Percentiles rank a stretch among this genome's conserved stretches.
Conservation (phyloP, 1,140 invertebrate species). For the Prorops nasuta region DNA sequence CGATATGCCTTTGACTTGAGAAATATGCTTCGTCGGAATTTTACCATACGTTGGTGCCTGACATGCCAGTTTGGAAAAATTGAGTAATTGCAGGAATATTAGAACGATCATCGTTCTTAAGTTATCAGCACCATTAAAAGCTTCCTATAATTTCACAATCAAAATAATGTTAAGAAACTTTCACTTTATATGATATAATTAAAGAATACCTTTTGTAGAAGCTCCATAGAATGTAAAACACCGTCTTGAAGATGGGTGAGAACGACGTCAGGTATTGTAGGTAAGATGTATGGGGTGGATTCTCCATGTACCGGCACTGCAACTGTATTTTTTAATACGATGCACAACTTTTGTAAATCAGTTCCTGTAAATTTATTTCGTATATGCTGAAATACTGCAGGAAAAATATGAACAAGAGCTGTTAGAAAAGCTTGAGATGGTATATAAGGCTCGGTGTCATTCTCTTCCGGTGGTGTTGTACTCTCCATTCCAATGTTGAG, state of each 20-base stretch:
- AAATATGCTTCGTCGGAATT: conserved; percentile 57
- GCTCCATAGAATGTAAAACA: conserved; percentile 76
- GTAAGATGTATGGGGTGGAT: conserved; percentile 76
- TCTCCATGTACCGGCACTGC: conserved; percentile 81
- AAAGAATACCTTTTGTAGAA: conserved; percentile 66
- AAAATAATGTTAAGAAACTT: neutral
- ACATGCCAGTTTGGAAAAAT: conserved; percentile 73
- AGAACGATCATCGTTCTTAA: conserved; percentile 72
- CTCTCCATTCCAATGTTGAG: conserved; percentile 79
- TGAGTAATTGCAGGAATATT: conserved; percentile 77
- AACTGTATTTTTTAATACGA: conserved; percentile 74
- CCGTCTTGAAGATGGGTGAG: conserved; percentile 83
- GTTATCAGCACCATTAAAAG: conserved; percentile 64
- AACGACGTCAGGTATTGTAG: conserved; percentile 70
- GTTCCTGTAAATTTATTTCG: conserved; percentile 72
- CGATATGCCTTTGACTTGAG: conserved; percentile 51
- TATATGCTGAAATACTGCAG: conserved; percentile 88
- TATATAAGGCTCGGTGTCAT: conserved; percentile 69
- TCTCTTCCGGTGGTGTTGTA: conserved; percentile 65
- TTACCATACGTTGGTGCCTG: conserved; percentile 67
- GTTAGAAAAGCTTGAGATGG: conserved; percentile 91
- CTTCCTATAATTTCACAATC: conserved; percentile 60
- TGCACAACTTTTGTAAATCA: conserved; percentile 79
- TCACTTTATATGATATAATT: conserved; percentile 1
- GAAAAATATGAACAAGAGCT: conserved; percentile 91